Conservation (phyloP, 2,888 invertebrate genomes). For the Diachrysia chrysitis region DNA sequence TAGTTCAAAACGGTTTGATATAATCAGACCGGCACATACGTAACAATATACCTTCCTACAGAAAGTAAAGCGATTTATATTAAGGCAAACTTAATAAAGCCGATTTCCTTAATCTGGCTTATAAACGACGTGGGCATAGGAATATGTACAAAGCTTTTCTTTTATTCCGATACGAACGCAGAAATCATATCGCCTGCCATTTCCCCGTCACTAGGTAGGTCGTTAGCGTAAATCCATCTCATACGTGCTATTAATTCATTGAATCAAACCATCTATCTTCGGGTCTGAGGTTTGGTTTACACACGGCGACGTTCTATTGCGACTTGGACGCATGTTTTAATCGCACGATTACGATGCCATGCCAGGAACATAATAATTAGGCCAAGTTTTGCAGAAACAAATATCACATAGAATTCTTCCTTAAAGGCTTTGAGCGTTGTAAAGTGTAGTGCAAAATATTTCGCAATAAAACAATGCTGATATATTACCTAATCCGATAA, state of each 20-base stretch:
- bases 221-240: slow-evolving; percentile 15
- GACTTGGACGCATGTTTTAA: background rate
- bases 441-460: too few species aligned
- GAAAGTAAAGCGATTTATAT: background rate
- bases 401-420: too few species aligned
- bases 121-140: background rate
- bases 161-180: background rate
- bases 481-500: too few species aligned
- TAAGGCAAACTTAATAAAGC: slow-evolving; percentile 6
- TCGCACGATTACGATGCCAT: background rate
- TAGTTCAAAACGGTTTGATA: background rate
- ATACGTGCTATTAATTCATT: slow-evolving; percentile 12
- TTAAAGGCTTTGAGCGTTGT: too few species aligned
- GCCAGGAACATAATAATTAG: too few species aligned
- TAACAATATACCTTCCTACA: background rate
- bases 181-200: slow-evolving; percentile 6
- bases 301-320: slow-evolving; percentile 5
- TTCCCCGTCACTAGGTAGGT: background rate
- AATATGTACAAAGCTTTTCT: background rate
- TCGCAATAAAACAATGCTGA: too few species aligned
- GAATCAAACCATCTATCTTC: slow-evolving; percentile 11
- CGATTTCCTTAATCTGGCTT: slow-evolving; percentile 3
- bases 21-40: background rate
- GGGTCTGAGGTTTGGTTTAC: background rate
- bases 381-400: too few species aligned